Evolutionary conservation across 2,888 invertebrate genomes (phyloP).

Genomic region (Trissolcus brochymenae): DNA sequence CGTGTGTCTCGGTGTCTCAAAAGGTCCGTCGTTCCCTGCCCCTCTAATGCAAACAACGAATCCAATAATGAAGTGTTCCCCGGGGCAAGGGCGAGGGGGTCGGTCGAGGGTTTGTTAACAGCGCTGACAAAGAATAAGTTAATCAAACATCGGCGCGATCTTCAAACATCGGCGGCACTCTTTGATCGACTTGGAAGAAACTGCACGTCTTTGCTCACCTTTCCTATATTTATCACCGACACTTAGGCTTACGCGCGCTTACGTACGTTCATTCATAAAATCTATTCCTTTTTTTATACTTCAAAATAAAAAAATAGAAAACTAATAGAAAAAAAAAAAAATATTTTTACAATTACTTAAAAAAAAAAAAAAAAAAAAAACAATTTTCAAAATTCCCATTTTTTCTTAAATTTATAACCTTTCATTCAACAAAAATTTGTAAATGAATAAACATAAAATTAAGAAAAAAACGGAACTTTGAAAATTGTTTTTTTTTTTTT

Average conservation of each 20-base stretch:
- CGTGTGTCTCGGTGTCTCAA: conserved; percentile 37
- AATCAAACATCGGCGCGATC: conserved; percentile 72
- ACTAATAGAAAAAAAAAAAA: conserved; percentile 4
- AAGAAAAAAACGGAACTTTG: too few relatives aligned
- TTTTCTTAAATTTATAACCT: too few relatives aligned
- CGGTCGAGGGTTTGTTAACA: conserved; percentile 70
- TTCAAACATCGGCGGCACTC: conserved; percentile 72
- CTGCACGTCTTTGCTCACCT: conserved; percentile 65
- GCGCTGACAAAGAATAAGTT: conserved; percentile 74
- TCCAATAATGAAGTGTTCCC: conserved; percentile 54
- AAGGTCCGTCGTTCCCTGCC: conserved; percentile 26
- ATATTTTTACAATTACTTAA: too few relatives aligned
- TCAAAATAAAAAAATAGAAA: too few relatives aligned
- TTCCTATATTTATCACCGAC: conserved; percentile 63
- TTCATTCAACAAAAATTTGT: too few relatives aligned
- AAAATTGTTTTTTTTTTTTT: too few relatives aligned
- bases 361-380: too few relatives aligned
- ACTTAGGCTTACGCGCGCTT: conserved; percentile 55
- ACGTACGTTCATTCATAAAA: conserved; percentile 61
- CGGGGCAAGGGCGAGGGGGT: conserved; percentile 50
- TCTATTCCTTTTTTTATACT: too few relatives aligned
- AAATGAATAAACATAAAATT: too few relatives aligned
- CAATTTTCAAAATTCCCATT: too few relatives aligned
- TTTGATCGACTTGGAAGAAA: conserved; percentile 70
- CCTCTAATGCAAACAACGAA: conserved; percentile 53